These are phyloP conservation scores for Macroteleia sp. DNA, from an alignment of 2,888 invertebrate species.

Conservation along the genomic window DNA sequence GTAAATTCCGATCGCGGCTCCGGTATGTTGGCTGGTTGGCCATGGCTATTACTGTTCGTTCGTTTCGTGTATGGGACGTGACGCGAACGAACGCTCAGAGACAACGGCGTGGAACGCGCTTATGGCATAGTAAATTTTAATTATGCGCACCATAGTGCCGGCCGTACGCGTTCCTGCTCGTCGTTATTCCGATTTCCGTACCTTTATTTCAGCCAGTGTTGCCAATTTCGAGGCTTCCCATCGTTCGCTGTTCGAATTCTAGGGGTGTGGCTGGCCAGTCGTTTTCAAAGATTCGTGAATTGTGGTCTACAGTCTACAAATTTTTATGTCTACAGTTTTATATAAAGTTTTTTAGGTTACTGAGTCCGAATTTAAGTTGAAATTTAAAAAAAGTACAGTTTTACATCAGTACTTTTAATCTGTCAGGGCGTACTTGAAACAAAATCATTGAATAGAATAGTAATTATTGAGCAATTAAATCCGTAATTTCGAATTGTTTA, in stretches of 20 bases:
- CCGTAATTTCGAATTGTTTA: too few species aligned
- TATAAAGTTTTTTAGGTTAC: too few species aligned
- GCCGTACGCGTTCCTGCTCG: conserved; percentile 62
- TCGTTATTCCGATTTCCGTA: conserved; percentile 68
- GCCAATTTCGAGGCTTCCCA: conserved; percentile 18
- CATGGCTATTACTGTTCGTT: conserved; percentile 36
- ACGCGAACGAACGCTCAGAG: conserved; percentile 8
- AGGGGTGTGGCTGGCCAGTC: conserved; percentile 13
- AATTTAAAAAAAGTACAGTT: too few species aligned
- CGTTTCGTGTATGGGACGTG: conserved; percentile 27
- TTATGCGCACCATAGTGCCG: conserved; percentile 67
- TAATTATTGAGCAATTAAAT: too few species aligned
- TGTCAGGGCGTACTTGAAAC: too few species aligned
- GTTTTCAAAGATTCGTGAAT: conserved; percentile 3
- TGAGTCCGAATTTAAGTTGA: too few species aligned
- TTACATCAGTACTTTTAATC: too few species aligned
- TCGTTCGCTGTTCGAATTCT: not conserved
- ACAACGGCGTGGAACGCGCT: conserved; percentile 53
- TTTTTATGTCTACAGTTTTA: too few species aligned
- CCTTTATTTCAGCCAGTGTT: conserved; percentile 64
- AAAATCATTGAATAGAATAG: too few species aligned
- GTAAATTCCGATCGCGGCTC: conserved; percentile 40
- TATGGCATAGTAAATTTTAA: conserved; percentile 76
- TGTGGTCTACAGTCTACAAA: conserved; percentile 8
- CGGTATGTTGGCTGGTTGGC: conserved; percentile 22